These are phyloP conservation scores for Desmodus rotundus DNA, from an alignment of 2,113 vertebrate genomes.

Conservation along the genomic window DNA sequence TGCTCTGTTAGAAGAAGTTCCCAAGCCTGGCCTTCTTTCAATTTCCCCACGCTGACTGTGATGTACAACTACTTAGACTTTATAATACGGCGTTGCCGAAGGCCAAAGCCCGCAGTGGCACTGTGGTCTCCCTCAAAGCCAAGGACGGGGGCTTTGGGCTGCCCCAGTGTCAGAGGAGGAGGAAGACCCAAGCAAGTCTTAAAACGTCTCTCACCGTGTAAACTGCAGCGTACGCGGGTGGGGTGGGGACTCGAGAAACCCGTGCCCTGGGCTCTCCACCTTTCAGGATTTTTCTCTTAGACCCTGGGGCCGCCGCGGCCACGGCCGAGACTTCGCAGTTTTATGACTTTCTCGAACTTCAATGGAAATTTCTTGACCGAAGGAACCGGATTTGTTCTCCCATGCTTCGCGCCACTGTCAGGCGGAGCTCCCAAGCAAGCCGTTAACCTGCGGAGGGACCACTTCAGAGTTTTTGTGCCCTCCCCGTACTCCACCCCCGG, in stretches of 20 bases:
- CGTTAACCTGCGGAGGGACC: not conserved
- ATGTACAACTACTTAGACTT: not conserved
- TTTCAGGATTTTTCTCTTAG: not conserved
- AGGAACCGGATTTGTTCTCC: not conserved
- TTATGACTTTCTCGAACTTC: conserved; percentile 69
- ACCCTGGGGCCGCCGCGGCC: not conserved
- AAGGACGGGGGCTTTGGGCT: not conserved
- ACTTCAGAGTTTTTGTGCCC: not conserved
- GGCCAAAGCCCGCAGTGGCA: not conserved
- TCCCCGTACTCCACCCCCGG: not conserved
- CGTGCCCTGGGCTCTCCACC: not conserved
- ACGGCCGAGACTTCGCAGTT: not conserved
- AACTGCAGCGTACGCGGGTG: not conserved
- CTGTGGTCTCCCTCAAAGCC: not conserved
- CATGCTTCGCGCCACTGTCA: not conserved
- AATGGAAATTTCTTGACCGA: conserved; percentile 59
- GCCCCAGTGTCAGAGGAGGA: not conserved
- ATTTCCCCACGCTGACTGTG: not conserved
- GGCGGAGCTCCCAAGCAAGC: not conserved
- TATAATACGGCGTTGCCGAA: not conserved
- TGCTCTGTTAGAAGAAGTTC: not conserved
- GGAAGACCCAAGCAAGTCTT: not conserved
- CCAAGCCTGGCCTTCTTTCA: not conserved
- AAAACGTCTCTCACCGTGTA: not conserved
- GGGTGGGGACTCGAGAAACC: not conserved